Evolutionary conservation across 1,140 invertebrate species (phyloP), one percentile per base, ranked within the genome.

Genomic region (Papilio glaucus): DNA sequence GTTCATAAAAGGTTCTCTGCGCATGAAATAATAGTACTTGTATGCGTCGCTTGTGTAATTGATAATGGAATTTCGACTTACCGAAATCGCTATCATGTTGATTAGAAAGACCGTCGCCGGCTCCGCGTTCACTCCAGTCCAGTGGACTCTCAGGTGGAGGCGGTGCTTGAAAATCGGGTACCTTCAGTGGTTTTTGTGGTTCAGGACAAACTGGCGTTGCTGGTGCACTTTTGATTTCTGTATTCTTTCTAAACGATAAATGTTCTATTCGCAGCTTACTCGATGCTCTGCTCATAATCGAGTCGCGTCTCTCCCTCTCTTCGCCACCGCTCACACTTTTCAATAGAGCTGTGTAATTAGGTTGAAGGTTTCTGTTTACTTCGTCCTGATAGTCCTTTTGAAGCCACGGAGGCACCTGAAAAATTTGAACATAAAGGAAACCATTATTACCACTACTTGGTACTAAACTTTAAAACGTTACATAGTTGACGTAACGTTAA

Each of bases 51-150:
- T n/a, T n/a, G n/a, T 0, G 12, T n/a, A 10, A 0, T 0, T n/a
- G 24, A 62, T 60, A 13, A 6, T 26, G 21, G 37, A 63, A 69
- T 24, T n/a, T n/a, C n/a, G n/a, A 85, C 80, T 83, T 85, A 96
- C 95, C 96, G 85, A 96, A 96, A 88, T 97, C 96, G 76, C 96
- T 96, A 83, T 97, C 96, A 72, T 96, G 96, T 85, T 96, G 96
- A 83, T 96, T 96, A 26, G 97, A 98, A 76, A 96, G 96, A 1
- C 97, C 97, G 89, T 98, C 97, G 1, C 95, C 97, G 45, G 96
- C 95, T 0, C 97, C 97, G 18, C 97, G 94, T 87, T 98, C 97
- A 21, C 94, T 94, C 95, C 95, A 95, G 74, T 95, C 95, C 80
- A 91, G 94, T 81, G 89, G 95, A 21, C 97, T 95, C 95, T 97